These are phyloP conservation scores for Autographa gamma DNA, from an alignment of 2,888 invertebrate genomes.

Conservation along the genomic window DNA sequence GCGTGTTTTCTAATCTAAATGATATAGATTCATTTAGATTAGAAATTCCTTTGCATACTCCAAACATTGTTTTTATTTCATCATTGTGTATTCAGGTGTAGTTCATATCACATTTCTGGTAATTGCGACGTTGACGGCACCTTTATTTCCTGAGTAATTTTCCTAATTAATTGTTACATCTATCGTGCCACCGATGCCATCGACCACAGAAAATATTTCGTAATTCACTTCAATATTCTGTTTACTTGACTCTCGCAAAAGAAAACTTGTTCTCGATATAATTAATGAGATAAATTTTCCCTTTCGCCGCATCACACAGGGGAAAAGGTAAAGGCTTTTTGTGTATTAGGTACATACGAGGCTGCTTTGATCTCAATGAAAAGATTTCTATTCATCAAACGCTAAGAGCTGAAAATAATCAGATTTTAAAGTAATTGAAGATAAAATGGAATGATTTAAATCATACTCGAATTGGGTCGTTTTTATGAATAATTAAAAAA, in stretches of 20 bases:
- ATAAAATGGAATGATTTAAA: background rate
- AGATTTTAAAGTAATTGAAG: background rate
- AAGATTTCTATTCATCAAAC: background rate
- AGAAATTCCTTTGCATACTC: too few relatives aligned
- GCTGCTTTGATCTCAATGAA: background rate
- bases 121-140: too few relatives aligned
- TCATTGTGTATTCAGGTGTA: too few relatives aligned
- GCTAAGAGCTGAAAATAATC: background rate
- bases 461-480: too few relatives aligned
- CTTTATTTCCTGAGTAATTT: too few relatives aligned
- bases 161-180: too few relatives aligned
- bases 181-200: background rate
- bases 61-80: too few relatives aligned
- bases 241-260: background rate
- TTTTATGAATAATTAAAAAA: too few relatives aligned
- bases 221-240: background rate
- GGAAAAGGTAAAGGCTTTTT: background rate
- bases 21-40: background rate
- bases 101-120: too few relatives aligned
- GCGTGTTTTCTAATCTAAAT: background rate
- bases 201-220: background rate
- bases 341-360: background rate
- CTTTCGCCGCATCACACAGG: background rate
- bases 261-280: background rate
- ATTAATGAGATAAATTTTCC: constrained; percentile 2